Evolutionary conservation across 1,140 invertebrate species (phyloP).

Genomic region (Ips nitidus): DNA sequence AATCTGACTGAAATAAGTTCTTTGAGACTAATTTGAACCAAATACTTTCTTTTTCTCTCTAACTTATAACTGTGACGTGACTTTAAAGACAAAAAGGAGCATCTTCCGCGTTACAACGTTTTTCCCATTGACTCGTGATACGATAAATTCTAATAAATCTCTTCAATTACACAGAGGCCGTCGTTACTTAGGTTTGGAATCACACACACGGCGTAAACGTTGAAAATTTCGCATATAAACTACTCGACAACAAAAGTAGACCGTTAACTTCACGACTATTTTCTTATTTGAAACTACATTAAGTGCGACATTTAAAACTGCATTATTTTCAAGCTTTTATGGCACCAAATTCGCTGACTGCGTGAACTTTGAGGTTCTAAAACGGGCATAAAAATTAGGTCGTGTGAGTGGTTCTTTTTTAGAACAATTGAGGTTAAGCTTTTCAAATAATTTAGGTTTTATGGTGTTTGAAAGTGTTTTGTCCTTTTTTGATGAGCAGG

Average conservation of each 20-base stretch:
- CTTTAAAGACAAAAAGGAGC: no score
- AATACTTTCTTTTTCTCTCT: no score
- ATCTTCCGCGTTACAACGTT: neutral
- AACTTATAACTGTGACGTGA: no score
- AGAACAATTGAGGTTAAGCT: no score
- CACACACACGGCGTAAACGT: conserved; percentile 12
- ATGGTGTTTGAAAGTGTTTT: no score
- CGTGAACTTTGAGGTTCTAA: neutral
- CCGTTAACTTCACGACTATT: conserved; percentile 18
- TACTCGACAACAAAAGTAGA: conserved; percentile 22
- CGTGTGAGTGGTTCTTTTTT: no score
- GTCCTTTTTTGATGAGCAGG: no score
- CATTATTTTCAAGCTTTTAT: conserved; percentile 2
- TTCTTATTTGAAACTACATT: conserved; percentile 5
- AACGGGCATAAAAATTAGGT: no score
- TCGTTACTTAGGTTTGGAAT: conserved; percentile 16
- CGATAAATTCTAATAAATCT: conserved; percentile 29
- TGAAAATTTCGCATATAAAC: conserved; percentile 26
- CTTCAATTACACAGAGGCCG: conserved; percentile 18
- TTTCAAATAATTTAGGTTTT: no score
- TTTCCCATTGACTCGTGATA: conserved; percentile 28
- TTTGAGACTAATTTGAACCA: no score
- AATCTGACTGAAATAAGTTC: neutral
- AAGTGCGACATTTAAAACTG: conserved; percentile 8
- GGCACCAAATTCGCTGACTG: conserved; percentile 8